A percentile compares a stretch with the other conserved stretches of the same genome.
Conservation (phyloP, 2,797 vertebrate genomes). For the Acipenser oxyrinchus region DNA sequence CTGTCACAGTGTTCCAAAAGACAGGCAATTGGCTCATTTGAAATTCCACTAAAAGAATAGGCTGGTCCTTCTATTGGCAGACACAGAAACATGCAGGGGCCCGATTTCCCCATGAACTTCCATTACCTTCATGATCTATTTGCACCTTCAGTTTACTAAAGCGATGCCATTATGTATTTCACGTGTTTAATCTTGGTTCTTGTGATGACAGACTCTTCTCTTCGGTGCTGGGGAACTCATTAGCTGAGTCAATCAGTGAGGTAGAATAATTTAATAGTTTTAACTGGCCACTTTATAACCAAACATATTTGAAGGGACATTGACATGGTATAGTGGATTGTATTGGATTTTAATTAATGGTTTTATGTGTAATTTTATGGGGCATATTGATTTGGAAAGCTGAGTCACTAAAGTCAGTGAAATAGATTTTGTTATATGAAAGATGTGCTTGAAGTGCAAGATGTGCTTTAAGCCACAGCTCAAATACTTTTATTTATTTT, state of each 20-base stretch:
- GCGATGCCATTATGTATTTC: neutral
- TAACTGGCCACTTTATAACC: conserved; percentile 52
- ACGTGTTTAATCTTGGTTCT: neutral
- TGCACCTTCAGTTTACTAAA: neutral
- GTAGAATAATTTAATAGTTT: conserved; percentile 43
- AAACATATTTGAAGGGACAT: conserved; percentile 56
- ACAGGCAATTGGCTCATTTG: too few relatives aligned
- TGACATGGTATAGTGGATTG: conserved; percentile 61
- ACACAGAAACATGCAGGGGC: too few relatives aligned
- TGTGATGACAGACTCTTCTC: neutral
- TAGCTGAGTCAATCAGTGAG: conserved; percentile 42
- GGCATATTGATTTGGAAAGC: conserved; percentile 63
- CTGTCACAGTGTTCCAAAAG: too few relatives aligned
- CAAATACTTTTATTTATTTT: too few relatives aligned
- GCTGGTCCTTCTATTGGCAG: too few relatives aligned
- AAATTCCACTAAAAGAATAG: too few relatives aligned
- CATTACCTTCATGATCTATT: too few relatives aligned
- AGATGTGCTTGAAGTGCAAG: conserved; percentile 54
- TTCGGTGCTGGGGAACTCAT: conserved; percentile 1
- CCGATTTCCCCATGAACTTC: too few relatives aligned
- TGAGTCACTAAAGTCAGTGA: conserved; percentile 59
- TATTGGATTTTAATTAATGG: conserved; percentile 68
- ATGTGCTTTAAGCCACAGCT: neutral
- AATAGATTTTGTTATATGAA: conserved; percentile 36
- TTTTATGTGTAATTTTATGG: conserved; percentile 67